Conservation (phyloP, 2,797 vertebrate species). For the Mastacembelus armatus region DNA sequence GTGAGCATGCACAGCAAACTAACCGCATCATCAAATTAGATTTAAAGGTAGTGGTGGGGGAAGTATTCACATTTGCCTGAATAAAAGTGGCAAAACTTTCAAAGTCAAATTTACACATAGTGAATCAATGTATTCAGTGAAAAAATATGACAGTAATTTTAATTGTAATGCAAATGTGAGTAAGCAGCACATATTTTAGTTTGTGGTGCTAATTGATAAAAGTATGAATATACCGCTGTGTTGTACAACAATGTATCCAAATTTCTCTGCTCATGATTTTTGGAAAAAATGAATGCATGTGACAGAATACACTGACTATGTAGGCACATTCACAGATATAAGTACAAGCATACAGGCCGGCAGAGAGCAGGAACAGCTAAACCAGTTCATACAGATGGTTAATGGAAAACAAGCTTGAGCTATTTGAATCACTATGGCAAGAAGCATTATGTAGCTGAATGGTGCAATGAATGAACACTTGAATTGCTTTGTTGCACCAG, state of each 20-base stretch:
- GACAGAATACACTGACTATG: not conserved
- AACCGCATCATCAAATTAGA: conserved; percentile 18
- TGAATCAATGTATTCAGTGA: not conserved
- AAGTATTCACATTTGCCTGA: not conserved
- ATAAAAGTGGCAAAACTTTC: conserved; percentile 1
- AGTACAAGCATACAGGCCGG: not conserved
- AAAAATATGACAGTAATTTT: not conserved
- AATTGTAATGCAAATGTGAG: not conserved
- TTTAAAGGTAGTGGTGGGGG: not conserved
- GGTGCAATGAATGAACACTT: conserved; percentile 3
- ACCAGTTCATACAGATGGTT: not conserved
- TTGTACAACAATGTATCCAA: not conserved
- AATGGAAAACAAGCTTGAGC: conserved; percentile 8
- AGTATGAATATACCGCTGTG: no score
- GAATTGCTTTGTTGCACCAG: not conserved
- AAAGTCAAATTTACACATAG: not conserved
- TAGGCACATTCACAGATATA: not conserved
- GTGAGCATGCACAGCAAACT: conserved; percentile 20
- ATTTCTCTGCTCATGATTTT: not conserved
- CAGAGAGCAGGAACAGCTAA: not conserved
- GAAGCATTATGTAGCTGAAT: conserved; percentile 8
- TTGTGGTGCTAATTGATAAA: not conserved
- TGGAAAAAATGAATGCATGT: no score
- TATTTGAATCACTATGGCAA: conserved; percentile 11
- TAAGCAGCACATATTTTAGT: not conserved